Base-by-base conservation (phyloP, 1,140 invertebrate species). In the Ceratina japonica region DNA sequence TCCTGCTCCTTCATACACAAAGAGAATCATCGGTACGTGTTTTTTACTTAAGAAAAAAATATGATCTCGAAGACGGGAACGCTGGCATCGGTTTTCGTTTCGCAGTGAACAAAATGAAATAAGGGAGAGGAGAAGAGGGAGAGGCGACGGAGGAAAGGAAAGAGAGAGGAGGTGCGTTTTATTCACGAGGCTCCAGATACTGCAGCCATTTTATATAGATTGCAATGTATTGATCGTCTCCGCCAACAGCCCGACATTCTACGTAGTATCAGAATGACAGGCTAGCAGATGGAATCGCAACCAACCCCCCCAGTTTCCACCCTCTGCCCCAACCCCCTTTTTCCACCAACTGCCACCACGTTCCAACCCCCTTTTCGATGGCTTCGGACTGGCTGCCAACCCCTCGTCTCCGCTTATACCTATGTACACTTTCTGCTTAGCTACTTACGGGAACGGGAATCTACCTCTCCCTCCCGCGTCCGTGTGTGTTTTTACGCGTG, bases 191-290 rank as follows among this genome's bases (percentile, higher is more conserved):
- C 81, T 85, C 77, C 80, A 90, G 88, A 90, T 87, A 86, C 85
- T 90, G 89, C 89, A 92, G 91, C 91, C 91, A 93, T 92, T 92
- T 93, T 91, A 88, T 92, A 92, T 91, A 91, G 90, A 92, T 93
- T 92, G 91, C 88, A 90, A 90, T 87, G 90, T 92, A 93, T 92
- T 92, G 91, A 93, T 92, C 91, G 90, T 86, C 87, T 85, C 85
- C 86, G 87, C 84, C 88, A 87, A 89, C 87, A 89, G 86, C 89
- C 27, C 89, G 87, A 89, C 89, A 90, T 89, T 89, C 89, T 91
- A 91, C 86, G 90, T 88, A 89, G 87, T 92, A 91, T 92, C 89
- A 89, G 89, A 92, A 90, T 92, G 91, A 92, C 91, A 92, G 90
- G 88, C 90, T 89, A 87, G 87, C 91, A 92, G 92, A 91, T 92